These are phyloP conservation scores for Brachystomella parvula DNA, from an alignment of 1,140 invertebrate species.

Conservation along the genomic window DNA sequence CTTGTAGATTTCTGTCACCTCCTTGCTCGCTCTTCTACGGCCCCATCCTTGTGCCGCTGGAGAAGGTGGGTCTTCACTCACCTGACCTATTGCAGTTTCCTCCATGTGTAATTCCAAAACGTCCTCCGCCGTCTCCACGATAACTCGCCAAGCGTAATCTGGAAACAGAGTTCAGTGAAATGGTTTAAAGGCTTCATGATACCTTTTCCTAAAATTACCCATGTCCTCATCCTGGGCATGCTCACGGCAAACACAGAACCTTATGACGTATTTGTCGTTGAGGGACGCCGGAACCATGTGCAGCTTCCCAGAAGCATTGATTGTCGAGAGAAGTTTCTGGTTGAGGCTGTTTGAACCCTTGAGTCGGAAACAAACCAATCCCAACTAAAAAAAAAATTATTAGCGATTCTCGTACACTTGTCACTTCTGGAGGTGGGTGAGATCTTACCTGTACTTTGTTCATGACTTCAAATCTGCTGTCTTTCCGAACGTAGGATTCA, in stretches of 20 bases:
- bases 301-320: conserved; percentile 91
- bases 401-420: background rate
- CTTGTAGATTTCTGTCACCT: conserved; percentile 25
- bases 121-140: conserved; percentile 73
- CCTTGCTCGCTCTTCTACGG: conserved; percentile 15
- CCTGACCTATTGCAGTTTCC: conserved; percentile 26
- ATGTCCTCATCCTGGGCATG: conserved; percentile 82
- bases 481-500: conserved; percentile 70
- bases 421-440: background rate
- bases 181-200: conserved; percentile 3
- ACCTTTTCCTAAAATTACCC: conserved; percentile 47
- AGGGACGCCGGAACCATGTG: conserved; percentile 95
- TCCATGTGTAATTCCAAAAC: conserved; percentile 57
- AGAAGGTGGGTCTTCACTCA: conserved; percentile 16
- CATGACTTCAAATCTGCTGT: conserved; percentile 86
- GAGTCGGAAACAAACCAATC: conserved; percentile 74
- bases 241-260: conserved; percentile 90
- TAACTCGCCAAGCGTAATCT: conserved; percentile 85
- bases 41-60: background rate
- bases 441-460: conserved; percentile 82
- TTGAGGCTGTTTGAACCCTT: conserved; percentile 82
- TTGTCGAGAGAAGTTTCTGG: conserved; percentile 83
- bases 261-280: conserved; percentile 83
- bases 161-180: conserved; percentile 37
- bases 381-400: conserved; percentile 51